phyloP scores from a whole-genome alignment of 2,888 invertebrate species.

The Campoplex nolae region DNA sequence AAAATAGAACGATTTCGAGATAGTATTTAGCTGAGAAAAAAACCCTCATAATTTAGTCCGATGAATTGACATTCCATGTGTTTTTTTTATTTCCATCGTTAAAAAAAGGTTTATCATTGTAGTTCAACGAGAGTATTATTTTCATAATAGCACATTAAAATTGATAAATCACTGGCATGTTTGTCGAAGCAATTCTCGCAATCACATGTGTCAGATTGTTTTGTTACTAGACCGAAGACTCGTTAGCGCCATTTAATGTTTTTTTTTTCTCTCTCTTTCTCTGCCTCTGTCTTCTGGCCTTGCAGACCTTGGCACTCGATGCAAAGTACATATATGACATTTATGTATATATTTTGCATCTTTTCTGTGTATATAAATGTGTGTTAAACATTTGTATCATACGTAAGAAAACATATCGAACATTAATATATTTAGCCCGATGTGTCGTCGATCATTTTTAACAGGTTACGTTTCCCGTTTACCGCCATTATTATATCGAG shows the following conservation, averaged over 20 bases:
- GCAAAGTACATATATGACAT: constrained; percentile 24
- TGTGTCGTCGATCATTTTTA: constrained; percentile 42
- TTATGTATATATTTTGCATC: neutral
- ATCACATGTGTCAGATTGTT: neutral
- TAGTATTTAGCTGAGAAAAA: neutral
- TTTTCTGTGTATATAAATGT: neutral
- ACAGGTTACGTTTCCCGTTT: constrained; percentile 12
- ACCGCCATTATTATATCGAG: constrained; percentile 11
- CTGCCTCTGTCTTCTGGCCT: constrained; percentile 38
- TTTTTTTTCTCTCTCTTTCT: constrained; percentile 18
- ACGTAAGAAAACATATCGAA: constrained; percentile 51
- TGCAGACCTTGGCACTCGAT: constrained; percentile 62
- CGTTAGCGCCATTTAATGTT: constrained; percentile 42
- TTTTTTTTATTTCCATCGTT: neutral
- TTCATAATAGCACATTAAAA: neutral
- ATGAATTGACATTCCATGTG: neutral
- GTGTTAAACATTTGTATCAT: constrained; percentile 50
- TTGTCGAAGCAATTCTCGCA: neutral
- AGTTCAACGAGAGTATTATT: constrained; percentile 1
- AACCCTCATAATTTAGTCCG: neutral
- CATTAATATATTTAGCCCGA: constrained; percentile 58
- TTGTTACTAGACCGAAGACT: constrained; percentile 21
- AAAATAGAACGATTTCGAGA: neutral
- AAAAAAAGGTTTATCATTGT: neutral
- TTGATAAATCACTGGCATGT: constrained; percentile 19